Conservation (phyloP, 2,113 vertebrate species). For the Stigmatopora argus region DNA sequence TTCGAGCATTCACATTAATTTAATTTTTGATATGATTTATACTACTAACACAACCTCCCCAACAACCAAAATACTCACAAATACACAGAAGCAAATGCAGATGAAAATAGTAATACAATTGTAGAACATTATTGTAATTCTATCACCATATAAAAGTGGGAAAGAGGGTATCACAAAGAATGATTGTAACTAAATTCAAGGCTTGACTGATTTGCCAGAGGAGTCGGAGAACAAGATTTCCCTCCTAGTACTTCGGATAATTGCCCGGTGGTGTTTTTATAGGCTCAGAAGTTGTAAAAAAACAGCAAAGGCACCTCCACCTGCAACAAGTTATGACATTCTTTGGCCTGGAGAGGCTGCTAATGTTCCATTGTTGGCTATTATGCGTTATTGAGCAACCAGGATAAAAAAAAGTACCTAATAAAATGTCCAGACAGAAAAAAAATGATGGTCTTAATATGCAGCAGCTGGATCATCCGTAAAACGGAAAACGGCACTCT, state of each 20-base stretch:
- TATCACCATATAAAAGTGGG: neutral
- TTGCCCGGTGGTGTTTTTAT: neutral
- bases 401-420: neutral
- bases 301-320: neutral
- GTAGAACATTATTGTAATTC: neutral
- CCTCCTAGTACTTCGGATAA: neutral
- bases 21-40: neutral
- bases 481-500: neutral
- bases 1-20: neutral
- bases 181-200: neutral
- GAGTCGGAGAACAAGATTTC: neutral
- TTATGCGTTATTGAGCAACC: conserved; percentile 1
- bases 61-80: neutral
- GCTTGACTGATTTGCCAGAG: neutral
- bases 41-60: neutral
- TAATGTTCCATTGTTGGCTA: conserved; percentile 49
- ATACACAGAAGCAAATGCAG: neutral
- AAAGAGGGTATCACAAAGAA: neutral
- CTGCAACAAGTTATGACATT: neutral
- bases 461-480: conserved; percentile 16
- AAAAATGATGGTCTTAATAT: conserved; percentile 30
- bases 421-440: neutral
- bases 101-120: neutral
- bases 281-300: neutral
- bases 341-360: conserved; percentile 56